These are phyloP conservation scores for Mesorhabditis belari DNA, from an alignment of 2,888 invertebrate genomes.

Conservation along the genomic window DNA sequence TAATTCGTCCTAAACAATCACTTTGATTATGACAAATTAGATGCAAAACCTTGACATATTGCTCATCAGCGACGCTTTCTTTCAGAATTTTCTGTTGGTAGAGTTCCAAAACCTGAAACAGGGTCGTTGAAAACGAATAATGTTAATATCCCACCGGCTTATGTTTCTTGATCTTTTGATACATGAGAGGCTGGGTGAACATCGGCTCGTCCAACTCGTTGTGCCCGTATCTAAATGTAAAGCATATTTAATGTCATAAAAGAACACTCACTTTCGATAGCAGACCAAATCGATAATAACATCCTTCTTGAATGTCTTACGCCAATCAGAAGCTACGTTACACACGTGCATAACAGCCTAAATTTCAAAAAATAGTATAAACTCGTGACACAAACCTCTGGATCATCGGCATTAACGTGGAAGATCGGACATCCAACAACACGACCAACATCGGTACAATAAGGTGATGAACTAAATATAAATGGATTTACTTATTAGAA, in stretches of 20 bases:
- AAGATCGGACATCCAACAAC: slow-evolving; percentile 88
- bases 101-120: slow-evolving; percentile 73
- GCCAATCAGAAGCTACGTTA: slow-evolving; percentile 83
- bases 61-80: slow-evolving; percentile 71
- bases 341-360: slow-evolving; percentile 70
- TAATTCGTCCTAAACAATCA: slow-evolving; percentile 67
- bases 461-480: slow-evolving; percentile 68
- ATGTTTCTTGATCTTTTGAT: slow-evolving; percentile 70
- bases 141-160: too few species aligned
- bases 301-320: slow-evolving; percentile 79
- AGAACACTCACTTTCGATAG: slow-evolving; percentile 63
- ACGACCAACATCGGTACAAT: slow-evolving; percentile 85
- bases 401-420: slow-evolving; percentile 88
- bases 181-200: slow-evolving; percentile 96
- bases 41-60: slow-evolving; percentile 55
- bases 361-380: too few species aligned
- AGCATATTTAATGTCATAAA: too few species aligned
- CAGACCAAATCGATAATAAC: slow-evolving; percentile 62
- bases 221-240: slow-evolving; percentile 70
- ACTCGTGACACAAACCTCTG: slow-evolving; percentile 77
- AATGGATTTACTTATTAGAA: not conserved
- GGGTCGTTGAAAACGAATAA: slow-evolving; percentile 53
- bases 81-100: slow-evolving; percentile 75
- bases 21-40: not conserved
- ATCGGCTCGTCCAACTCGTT: slow-evolving; percentile 95